phyloP scores from a whole-genome alignment of 2,888 invertebrate genomes.

The Scaptomyza cyrtandrae region DNA sequence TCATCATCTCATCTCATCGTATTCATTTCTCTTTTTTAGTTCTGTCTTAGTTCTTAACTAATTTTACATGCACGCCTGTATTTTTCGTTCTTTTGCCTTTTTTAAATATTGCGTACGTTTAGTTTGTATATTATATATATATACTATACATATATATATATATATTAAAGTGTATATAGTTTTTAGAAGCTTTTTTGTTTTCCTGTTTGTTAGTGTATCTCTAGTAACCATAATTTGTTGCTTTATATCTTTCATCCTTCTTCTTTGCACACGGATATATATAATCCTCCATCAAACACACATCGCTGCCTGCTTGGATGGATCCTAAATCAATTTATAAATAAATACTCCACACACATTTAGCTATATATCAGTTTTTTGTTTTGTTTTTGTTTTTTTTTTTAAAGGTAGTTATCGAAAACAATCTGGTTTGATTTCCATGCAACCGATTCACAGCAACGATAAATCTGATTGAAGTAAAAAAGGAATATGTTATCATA shows the following conservation, averaged over 20 bases:
- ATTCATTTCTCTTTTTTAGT: constrained; percentile 32
- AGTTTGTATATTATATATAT: constrained; percentile 54
- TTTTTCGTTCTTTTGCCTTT: constrained; percentile 42
- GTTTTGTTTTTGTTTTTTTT: constrained; percentile 19
- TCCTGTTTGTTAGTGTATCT: constrained; percentile 67
- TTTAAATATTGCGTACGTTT: constrained; percentile 40
- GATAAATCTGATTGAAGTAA: constrained; percentile 76
- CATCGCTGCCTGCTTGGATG: constrained; percentile 36
- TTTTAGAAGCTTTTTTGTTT: constrained; percentile 74
- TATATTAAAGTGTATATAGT: constrained; percentile 68
- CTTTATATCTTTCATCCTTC: constrained; percentile 34
- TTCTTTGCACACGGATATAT: constrained; percentile 28
- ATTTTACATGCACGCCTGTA: constrained; percentile 60
- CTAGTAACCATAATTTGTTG: constrained; percentile 82
- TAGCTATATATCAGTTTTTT: constrained; percentile 74
- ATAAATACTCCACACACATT: constrained; percentile 81
- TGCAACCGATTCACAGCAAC: constrained; percentile 83
- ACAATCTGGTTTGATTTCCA: constrained; percentile 72
- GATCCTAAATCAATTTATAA: constrained; percentile 65
- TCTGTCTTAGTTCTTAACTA: constrained; percentile 79
- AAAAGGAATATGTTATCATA: neutral
- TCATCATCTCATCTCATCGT: constrained; percentile 21
- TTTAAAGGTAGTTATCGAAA: constrained; percentile 61
- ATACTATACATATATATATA: constrained; percentile 35
- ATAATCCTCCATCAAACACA: constrained; percentile 5